Base-by-base conservation (phyloP, 2,888 invertebrate genomes). In the Sminthurides aquaticus region DNA sequence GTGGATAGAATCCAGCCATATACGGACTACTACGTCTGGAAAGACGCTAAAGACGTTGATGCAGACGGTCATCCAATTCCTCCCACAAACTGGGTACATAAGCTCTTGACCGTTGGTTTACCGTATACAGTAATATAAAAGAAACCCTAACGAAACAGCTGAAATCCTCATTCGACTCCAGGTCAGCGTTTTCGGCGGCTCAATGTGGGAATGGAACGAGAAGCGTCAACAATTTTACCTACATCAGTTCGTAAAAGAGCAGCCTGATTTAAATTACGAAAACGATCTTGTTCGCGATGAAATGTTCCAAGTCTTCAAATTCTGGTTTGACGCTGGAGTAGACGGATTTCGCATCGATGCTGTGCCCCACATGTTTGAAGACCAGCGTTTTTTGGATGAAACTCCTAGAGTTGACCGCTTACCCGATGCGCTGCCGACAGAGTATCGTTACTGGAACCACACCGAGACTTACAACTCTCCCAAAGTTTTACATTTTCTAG, bases 221-320 rank as follows among this genome's bases (percentile, higher is more conserved):
- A 77, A 77, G 20, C 82, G 90, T 20, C 78, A n/a, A n/a, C n/a
- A n/a, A n/a, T n/a, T n/a, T n/a, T n/a, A n/a, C n/a, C n/a, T n/a
- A n/a, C n/a, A n/a, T n/a, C n/a, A n/a, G n/a, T n/a, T n/a, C n/a
- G n/a, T n/a, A n/a, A n/a, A n/a, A n/a, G n/a, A 83, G 20, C 84
- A 86, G 75, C 89, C 93, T 0, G 91, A 93, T 77, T 82, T 96
- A 2, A 91, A 93, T 80, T 90, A 88, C 82, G 82, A 85, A 66
- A 88, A 90, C 76, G 79, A 82, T 0, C 77, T 78, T 0, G 89
- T 91, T 0, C 81, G 86, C 2, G 76, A 81, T 1, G 84, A 85
- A 76, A 86, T 91, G 71, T 76, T 81, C 63, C 80, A 81, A 0
- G 87, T 88, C 0, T 77, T 95, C 1, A 78, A 80, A 49, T 84